Evolutionary conservation across 1,140 invertebrate genomes (phyloP).

Genomic region (Penaeus chinensis): DNA sequence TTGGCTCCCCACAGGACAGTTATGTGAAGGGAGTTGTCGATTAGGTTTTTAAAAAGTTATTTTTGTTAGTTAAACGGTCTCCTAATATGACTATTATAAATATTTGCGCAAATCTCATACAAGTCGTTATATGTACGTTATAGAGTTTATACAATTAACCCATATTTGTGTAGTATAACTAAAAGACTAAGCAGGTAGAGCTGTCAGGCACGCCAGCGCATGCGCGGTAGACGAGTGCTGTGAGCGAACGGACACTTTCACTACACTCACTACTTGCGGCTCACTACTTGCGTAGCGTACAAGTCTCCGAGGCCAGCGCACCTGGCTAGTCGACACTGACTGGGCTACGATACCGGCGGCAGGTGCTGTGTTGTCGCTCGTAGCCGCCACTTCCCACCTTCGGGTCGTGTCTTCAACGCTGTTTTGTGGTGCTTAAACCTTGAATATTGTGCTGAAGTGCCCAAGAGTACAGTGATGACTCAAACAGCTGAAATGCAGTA

Average conservation of each 20-base stretch:
- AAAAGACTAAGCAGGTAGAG: conserved; percentile 17
- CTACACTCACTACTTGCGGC: conserved; percentile 44
- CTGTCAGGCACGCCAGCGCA: conserved; percentile 32
- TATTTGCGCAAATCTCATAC: not conserved
- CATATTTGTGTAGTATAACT: not conserved
- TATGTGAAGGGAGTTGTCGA: conserved; percentile 40
- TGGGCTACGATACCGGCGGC: not conserved
- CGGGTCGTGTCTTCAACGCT: not conserved
- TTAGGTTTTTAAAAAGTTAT: not conserved
- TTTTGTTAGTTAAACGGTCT: not conserved
- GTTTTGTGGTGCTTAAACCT: not conserved
- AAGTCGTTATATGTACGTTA: not conserved
- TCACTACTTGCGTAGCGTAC: conserved; percentile 55
- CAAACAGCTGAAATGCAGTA: conserved; percentile 40
- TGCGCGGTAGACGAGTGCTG: conserved; percentile 34
- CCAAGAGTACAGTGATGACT: conserved; percentile 2
- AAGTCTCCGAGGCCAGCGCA: conserved; percentile 39
- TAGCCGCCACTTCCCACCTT: not conserved
- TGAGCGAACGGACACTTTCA: conserved; percentile 43
- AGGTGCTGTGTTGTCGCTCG: conserved; percentile 32
- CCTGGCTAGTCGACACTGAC: conserved; percentile 32
- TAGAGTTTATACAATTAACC: not conserved
- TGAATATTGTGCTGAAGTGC: conserved; percentile 2
- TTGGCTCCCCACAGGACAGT: conserved; percentile 54
- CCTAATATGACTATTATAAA: no score